Base-by-base conservation (phyloP, 2,797 vertebrate genomes). In the Acanthis flammea region DNA sequence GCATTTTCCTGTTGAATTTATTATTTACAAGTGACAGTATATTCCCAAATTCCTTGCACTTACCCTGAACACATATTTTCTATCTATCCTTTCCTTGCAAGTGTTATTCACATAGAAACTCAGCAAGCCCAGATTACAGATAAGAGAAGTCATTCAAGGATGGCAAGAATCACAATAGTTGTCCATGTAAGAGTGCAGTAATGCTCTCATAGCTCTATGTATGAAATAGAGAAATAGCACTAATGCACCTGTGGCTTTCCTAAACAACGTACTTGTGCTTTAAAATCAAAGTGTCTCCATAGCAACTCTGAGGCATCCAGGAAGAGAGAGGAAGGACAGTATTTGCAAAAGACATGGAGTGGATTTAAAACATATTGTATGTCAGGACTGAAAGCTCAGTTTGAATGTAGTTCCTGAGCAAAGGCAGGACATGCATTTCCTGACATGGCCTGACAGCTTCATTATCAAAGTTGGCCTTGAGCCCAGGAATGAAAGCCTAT, bases 221-320 rank as follows among this genome's bases (percentile, higher is more conserved):
- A 13, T 25, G 21, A 31, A 81, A 55, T 14, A 57, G 28, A 90
- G 41, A 62, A 88, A 81, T 51, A 93, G 73, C 70, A 10, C 21
- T 66, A 86, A 78, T 78, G 54, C 31, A 81, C 31, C 50, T 68
- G 51, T 72, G 67, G 25, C 42, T 94, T 93, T 88, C 31, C 66
- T 72, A 92, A 92, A 89, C 39, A 74, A 65, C 1, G 7, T 37
- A 51, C 28, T 92, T 84, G 42, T 83, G 33, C 76, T 95, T 88
- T 90, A 80, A 91, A 86, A 86, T 77, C 55, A 55, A 82, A 87
- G 16, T 9, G 12, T 91, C 55, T 84, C 91, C 88, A 90, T 90
- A 80, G 90, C 66, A 92, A 93, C 84, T 70, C 37, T 27, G 45
- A 82, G 14, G 30, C 25, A 84, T 45, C 25, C 39, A 53, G 72